Evolutionary conservation across 1,140 invertebrate genomes (phyloP), one percentile per base, ranked within the genome.

Genomic region (Conus betulinus): DNA sequence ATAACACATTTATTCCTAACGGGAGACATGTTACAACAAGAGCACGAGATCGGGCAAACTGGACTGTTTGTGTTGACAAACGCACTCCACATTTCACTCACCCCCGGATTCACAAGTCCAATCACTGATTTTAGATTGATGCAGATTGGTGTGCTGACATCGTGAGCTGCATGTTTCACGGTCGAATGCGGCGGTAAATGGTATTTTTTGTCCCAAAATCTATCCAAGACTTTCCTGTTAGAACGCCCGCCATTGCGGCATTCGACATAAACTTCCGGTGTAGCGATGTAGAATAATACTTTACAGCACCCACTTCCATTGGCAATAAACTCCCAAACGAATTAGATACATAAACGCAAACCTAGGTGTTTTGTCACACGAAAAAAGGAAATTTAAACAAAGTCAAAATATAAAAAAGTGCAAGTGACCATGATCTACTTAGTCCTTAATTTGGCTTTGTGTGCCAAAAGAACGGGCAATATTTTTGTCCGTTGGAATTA

Each of bases 101-200:
- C 93, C n/a, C n/a, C n/a, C 81, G 91, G 90, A 51, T 88, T 89
- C 76, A 85, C 78, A 20, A 94, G 89, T 10, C 92, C 94, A 51
- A 93, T 90, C 20, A 94, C 85, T 63, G 87, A 84, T 57, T 93
- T 94, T 4, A 94, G 83, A 51, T 85, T 88, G 60, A 94, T 91
- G 82, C 91, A 92, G 83, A 94, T 90, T 67, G 93, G 93, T 51
- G 91, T 92, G 82, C 92, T 93, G 39, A 92, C 91, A 78, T 92
- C 91, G 55, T 91, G 92, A 60, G 93, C 93, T n/a, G 91, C 91
- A 90, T 94, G 91, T n/a, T 74, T 93, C 92, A 25, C 94, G 85
- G 84, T 94, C 93, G 91, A 93, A 94, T 52, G 93, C 93, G 57
- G 93, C 13, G 93, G 93, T 52, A 94, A 51, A 84, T 91, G 90